Evolutionary conservation across 2,888 invertebrate genomes (phyloP), one percentile per base, ranked within the genome.

Genomic region (Ashinkailepas kermadecensis): DNA sequence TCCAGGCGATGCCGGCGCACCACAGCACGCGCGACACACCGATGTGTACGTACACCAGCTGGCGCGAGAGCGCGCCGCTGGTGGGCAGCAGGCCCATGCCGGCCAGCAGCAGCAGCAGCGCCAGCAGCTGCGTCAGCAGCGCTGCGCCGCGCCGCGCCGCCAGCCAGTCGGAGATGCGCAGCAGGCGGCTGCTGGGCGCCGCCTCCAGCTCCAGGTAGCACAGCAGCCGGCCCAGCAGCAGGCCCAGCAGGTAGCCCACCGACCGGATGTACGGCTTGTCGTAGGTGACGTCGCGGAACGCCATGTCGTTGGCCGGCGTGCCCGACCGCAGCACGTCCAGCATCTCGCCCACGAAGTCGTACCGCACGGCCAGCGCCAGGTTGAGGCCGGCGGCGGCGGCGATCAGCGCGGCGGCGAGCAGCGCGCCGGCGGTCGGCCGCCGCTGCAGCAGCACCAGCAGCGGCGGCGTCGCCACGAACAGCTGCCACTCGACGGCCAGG

Each of bases 401-500:
- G 21, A 78, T 57, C 56, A 78, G 78, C 13, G 8, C 78, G 10
- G 11, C 11, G 25, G n/a, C 18, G 8, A 78, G 78, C 21, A 78
- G 56, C 1, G 12, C 21, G 56, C 78, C 78, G 21, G 56, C 21
- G 11, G 57, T 10, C 11, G n/a, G 8, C 9, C 18, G 57, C 15
- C 57, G 56, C 57, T 78, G 57, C 78, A 78, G 56, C 56, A 57
- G 56, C 57, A 78, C 23, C 21, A 78, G 78, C 56, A 78, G 57
- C 56, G 57, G 57, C 56, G 78, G 78, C 21, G 78, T 57, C n/a
- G 56, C 12, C 56, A 78, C 21, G 23, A 57, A 78, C 78, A 78
- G 57, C 57, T 78, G 78, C 78, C 78, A 78, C 78, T 78, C 78
- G 57, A 78, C 78, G 21, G 78, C 78, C 78, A 78, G n/a, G 78